Evolutionary conservation across 35 echinoderm and acorn worm genomes (phyloP), one percentile per base, ranked within the genome.

Genomic region (Hemicentrotus pulcherrimus): DNA sequence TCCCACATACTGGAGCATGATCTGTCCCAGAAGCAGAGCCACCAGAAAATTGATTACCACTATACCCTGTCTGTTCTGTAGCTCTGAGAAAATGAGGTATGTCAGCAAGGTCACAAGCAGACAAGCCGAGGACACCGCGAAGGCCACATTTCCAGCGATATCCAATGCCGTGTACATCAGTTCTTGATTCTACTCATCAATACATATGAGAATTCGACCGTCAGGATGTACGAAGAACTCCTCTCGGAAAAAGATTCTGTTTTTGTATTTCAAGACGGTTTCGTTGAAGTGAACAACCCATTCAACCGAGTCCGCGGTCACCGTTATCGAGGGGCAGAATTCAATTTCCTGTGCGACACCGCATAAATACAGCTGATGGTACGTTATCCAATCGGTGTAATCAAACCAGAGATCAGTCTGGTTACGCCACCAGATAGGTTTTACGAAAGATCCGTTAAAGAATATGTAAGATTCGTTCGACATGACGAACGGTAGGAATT

Each of bases 1-100:
- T 6, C 88, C 46, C 14, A 90, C 88, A 90, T 90, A 90, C 88
- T 90, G 88, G 18, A 90, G 32, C 31, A 90, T 19, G 46, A 90
- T 90, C 19, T 90, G 88, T 30, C 88, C 88, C 19, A 90, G 46
- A 15, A 90, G 88, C n/a, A 90, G 46, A 41, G 88, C 88, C 88
- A 90, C 88, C 8, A 90, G 8, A 30, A 90, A 90, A 90, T 90
- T 90, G 16, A 90, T 90, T 32, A 90, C 32, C 14, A 47, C 88
- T 90, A 90, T 47, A 47, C 88, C 88, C 88, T 90, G 88, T 15
- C 88, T 33, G 46, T 90, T 90, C 31, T 47, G 88, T 16, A 90
- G 88, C 12, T 41, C 88, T 1, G 88, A 47, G 19, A 90, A 90
- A 90, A 90, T 22, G 15, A 90, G 88, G 32, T 90, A 90, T 24